phyloP scores from a whole-genome alignment of 1,140 invertebrate genomes.

The Conus betulinus region DNA sequence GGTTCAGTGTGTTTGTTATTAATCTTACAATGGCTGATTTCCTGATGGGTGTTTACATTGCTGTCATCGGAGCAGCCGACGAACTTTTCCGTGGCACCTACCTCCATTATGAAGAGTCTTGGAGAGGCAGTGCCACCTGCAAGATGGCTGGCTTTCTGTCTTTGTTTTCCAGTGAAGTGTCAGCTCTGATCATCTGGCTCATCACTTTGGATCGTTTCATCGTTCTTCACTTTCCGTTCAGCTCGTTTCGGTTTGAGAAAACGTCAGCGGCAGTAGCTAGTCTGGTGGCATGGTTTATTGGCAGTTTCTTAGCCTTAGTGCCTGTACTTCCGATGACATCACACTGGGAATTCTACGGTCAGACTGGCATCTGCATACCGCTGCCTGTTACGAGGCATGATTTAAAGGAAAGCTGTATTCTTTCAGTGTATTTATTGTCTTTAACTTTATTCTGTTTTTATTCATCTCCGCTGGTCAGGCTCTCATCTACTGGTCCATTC shows the following conservation, averaged over 20 bases:
- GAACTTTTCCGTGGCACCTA: conserved; percentile 53
- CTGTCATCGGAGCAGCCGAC: conserved; percentile 62
- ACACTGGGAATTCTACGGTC: conserved; percentile 50
- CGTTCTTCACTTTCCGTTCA: conserved; percentile 34
- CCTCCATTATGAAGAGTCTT: conserved; percentile 48
- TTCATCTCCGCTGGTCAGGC: conserved; percentile 50
- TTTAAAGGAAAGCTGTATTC: conserved; percentile 48
- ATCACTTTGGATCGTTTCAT: conserved; percentile 52
- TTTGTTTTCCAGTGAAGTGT: conserved; percentile 60
- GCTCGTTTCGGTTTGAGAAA: not conserved
- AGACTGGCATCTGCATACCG: conserved; percentile 51
- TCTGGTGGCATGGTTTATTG: conserved; percentile 34
- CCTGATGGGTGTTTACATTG: conserved; percentile 67
- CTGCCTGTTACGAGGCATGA: conserved; percentile 42
- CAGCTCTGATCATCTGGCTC: conserved; percentile 59
- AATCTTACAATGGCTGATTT: conserved; percentile 62
- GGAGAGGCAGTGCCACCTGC: conserved; percentile 55
- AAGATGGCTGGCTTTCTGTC: conserved; percentile 59
- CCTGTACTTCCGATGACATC: conserved; percentile 30
- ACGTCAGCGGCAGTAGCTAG: conserved; percentile 25
- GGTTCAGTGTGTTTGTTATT: conserved; percentile 49
- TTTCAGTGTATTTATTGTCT: conserved; percentile 47
- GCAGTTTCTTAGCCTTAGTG: conserved; percentile 34
- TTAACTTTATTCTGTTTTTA: conserved; percentile 49
- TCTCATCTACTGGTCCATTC: conserved; percentile 26